Evolutionary conservation across 2,888 invertebrate genomes (phyloP).

Genomic region (Torymus auratus): DNA sequence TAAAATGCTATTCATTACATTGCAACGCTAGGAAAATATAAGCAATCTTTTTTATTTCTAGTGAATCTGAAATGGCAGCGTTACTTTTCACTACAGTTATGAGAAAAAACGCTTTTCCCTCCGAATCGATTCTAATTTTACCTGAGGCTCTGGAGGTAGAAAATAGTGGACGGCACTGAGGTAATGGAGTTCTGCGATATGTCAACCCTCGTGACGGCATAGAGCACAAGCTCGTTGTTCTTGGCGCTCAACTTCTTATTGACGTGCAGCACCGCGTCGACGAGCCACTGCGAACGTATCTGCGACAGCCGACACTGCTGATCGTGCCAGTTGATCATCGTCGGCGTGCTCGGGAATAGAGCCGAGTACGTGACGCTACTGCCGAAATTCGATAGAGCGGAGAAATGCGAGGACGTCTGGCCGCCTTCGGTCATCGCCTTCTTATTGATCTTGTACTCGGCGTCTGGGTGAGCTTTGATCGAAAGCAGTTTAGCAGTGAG

Average conservation of each 20-base stretch:
- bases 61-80: too few relatives aligned
- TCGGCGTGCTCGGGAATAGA: conserved; percentile 89
- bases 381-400: conserved; percentile 78
- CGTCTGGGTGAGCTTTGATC: conserved; percentile 92
- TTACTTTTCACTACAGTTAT: too few relatives aligned
- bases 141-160: conserved; percentile 88
- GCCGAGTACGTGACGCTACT: conserved; percentile 85
- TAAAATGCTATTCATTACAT: too few relatives aligned
- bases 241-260: conserved; percentile 85
- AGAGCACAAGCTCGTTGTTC: conserved; percentile 86
- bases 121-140: not conserved
- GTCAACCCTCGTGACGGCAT: conserved; percentile 95
- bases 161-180: conserved; percentile 88
- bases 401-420: conserved; percentile 79
- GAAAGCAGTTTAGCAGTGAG: conserved; percentile 90
- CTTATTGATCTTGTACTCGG: conserved; percentile 95
- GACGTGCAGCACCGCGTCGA: conserved; percentile 88
- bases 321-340: conserved; percentile 95
- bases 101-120: too few relatives aligned
- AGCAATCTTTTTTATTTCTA: too few relatives aligned
- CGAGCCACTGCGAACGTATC: conserved; percentile 89
- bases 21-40: too few relatives aligned
- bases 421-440: conserved; percentile 85
- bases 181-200: conserved; percentile 92
- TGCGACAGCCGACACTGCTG: conserved; percentile 84